Base-by-base conservation (phyloP, 2,797 vertebrate species). In the Betta splendens region DNA sequence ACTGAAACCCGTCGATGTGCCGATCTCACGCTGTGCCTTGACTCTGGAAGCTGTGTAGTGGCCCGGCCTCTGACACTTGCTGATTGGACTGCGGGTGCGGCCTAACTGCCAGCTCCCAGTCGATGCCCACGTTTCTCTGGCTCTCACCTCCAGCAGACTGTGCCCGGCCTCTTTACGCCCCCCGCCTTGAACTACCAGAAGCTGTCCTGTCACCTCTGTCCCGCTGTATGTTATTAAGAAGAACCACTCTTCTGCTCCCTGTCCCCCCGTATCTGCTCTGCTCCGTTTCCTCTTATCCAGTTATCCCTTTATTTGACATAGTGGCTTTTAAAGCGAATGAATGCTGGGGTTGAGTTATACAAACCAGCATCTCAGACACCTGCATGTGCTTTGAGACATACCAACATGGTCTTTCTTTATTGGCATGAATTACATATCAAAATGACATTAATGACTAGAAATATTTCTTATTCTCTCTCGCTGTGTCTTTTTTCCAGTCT, bases 351-450 rank as follows among this genome's bases (percentile, higher is more conserved):
- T 96, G 94, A 93, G 90, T 81, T 11, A 44, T 84, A 89, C 94
- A 94, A 94, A 92, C 94, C 94, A 95, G 95, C 95, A 96, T 96
- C n/a, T n/a, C 89, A 83, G 73, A 92, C 90, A 90, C 91, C 92
- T 96, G 95, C 96, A 97, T 97, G 96, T 93, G 86, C 90, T 86
- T 80, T 67, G 69, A 89, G 60, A 81, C 69, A 72, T 80, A 59
- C 85, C 59, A 71, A 80, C 80, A 88, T 83, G 92, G 91, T 91
- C 92, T 96, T 94, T 93, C 92, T 85, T 94, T 91, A 94, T 88
- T 92, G 94, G 93, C 94, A 96, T 95, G 93, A 91, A 90, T 92
- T 76, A 78, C 87, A 85, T 72, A 22, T 5, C 36, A 61, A 67
- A 57, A 69, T 40, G 1, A 69, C 28, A 49, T 57, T 21, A 45